These are phyloP conservation scores for Pammene fasciana DNA, from an alignment of 2,888 invertebrate species.

Conservation along the genomic window DNA sequence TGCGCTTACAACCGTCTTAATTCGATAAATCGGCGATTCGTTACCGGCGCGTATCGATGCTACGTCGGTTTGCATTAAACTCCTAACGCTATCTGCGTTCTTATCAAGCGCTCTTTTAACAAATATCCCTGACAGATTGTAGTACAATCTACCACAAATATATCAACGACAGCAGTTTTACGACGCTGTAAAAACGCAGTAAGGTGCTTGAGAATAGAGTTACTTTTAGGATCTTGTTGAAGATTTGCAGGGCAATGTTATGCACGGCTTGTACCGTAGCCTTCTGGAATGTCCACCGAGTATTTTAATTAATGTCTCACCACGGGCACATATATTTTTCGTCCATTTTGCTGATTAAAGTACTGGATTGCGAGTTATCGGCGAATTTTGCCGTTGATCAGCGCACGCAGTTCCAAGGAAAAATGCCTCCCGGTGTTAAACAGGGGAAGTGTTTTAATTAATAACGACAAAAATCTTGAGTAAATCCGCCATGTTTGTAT, in stretches of 20 bases:
- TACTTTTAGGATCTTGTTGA: not conserved
- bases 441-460: conserved; percentile 21
- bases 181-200: not conserved
- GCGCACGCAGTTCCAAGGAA: conserved; percentile 29
- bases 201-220: not conserved
- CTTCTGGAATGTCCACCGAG: conserved; percentile 51
- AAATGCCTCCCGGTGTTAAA: conserved; percentile 39
- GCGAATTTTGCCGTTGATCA: conserved; percentile 44
- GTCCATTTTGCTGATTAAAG: conserved; percentile 66
- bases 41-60: conserved; percentile 27
- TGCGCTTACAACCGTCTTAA: conserved; percentile 15
- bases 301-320: conserved; percentile 76
- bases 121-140: conserved; percentile 44
- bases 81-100: conserved; percentile 43
- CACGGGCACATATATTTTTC: conserved; percentile 65
- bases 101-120: conserved; percentile 47
- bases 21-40: conserved; percentile 18
- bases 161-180: not conserved
- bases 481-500: not conserved
- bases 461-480: conserved; percentile 16
- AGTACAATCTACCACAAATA: conserved; percentile 26
- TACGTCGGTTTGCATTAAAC: conserved; percentile 33
- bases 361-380: conserved; percentile 52
- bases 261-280: not conserved
- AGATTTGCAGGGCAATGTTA: not conserved